Percentiles rank a stretch among this genome's conserved stretches.
Evolutionary conservation across 2,888 invertebrate genomes (phyloP).

Genomic region (Idaea straminata): DNA sequence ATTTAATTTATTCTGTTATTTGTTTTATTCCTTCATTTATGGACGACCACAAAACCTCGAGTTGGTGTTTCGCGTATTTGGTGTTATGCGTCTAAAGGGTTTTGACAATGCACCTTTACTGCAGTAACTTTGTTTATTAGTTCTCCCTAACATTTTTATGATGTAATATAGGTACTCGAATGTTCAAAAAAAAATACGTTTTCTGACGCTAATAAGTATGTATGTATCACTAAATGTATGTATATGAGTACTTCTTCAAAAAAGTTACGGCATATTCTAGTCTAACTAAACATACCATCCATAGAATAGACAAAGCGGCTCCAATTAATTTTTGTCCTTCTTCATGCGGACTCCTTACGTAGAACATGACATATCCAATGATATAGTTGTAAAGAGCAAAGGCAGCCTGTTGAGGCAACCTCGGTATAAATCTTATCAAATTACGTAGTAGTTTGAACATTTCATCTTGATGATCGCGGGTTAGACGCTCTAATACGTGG

Average conservation of each 20-base stretch:
- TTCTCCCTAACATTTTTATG: too few species aligned
- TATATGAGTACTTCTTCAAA: not conserved
- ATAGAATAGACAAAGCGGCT: conserved; percentile 95
- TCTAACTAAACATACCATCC: conserved; percentile 87
- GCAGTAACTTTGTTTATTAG: too few species aligned
- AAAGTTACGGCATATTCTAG: not conserved
- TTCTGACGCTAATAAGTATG: too few species aligned
- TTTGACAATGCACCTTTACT: too few species aligned
- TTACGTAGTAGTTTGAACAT: conserved; percentile 96
- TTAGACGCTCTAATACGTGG: conserved; percentile 96
- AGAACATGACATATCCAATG: conserved; percentile 99
- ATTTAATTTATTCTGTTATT: too few species aligned
- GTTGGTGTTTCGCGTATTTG: too few species aligned
- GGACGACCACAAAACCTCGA: too few species aligned
- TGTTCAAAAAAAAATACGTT: too few species aligned
- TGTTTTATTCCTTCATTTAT: too few species aligned
- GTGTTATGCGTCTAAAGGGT: too few species aligned
- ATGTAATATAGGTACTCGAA: too few species aligned
- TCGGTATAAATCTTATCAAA: conserved; percentile 94
- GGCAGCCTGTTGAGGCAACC: conserved; percentile 97
- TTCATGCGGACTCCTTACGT: conserved; percentile 97
- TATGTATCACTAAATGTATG: too few species aligned
- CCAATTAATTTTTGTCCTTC: conserved; percentile 97
- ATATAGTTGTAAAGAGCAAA: conserved; percentile 99
- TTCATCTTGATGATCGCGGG: conserved; percentile 94